A percentile compares a stretch with the other conserved stretches of the same genome.
phyloP scores from a whole-genome alignment of 2,113 vertebrate species.

The Donacobius atricapilla region DNA sequence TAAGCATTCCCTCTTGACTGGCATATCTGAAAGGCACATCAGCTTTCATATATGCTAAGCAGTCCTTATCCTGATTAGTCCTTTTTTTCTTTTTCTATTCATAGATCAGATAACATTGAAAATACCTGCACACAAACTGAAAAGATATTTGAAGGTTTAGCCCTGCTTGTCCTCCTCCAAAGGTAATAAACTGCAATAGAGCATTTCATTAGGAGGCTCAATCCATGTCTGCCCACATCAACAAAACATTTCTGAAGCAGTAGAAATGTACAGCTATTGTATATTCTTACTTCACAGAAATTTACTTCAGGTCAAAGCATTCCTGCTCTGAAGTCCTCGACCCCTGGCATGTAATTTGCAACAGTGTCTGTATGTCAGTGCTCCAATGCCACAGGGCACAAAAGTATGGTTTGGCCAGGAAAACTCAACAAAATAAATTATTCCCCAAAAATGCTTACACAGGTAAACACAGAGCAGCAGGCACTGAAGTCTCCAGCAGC shows the following conservation, averaged over 20 bases:
- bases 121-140: conserved; percentile 7
- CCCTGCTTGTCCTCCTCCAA: background rate
- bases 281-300: background rate
- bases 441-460: background rate
- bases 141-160: conserved; percentile 34
- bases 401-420: background rate
- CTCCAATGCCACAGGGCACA: background rate
- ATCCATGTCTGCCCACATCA: background rate
- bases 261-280: background rate
- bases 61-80: conserved; percentile 32
- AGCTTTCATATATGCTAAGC: conserved; percentile 62
- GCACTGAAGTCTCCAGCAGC: background rate
- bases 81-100: conserved; percentile 4
- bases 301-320: background rate
- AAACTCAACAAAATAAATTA: conserved; percentile 11
- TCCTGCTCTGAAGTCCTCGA: background rate
- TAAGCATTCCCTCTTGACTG: conserved; percentile 16
- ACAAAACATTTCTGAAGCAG: background rate
- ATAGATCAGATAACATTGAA: conserved; percentile 34
- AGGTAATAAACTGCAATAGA: background rate
- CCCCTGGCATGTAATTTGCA: background rate
- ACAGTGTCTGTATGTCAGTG: background rate
- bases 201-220: background rate
- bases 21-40: conserved; percentile 24
- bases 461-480: background rate